Evolutionary conservation across 2,113 vertebrate species (phyloP).

Genomic region (Xenotilapia longispinis): DNA sequence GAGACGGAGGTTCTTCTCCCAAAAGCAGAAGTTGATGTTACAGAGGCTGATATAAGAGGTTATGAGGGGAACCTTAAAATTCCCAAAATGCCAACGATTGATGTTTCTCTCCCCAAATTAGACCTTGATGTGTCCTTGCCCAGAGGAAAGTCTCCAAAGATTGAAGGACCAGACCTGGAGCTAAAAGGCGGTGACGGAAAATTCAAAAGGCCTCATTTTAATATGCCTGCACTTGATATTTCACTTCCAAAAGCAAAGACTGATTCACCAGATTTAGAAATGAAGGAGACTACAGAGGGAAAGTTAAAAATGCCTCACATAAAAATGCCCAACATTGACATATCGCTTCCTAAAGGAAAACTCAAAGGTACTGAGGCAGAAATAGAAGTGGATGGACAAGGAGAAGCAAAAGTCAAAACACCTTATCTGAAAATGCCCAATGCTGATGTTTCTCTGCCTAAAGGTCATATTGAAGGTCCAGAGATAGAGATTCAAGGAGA

Average conservation of each 20-base stretch:
- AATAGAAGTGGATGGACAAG: neutral
- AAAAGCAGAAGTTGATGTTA: constrained; percentile 59
- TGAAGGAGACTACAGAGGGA: neutral
- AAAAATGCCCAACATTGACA: constrained; percentile 48
- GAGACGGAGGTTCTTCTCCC: constrained; percentile 51
- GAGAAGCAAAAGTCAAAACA: constrained; percentile 16
- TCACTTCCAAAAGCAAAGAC: neutral
- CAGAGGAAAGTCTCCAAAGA: constrained; percentile 34
- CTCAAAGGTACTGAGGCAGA: constrained; percentile 17
- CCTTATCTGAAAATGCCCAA: constrained; percentile 23
- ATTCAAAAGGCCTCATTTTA: constrained; percentile 34
- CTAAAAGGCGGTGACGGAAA: constrained; percentile 22
- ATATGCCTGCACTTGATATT: constrained; percentile 28
- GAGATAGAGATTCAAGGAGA: neutral
- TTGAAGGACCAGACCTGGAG: constrained; percentile 28
- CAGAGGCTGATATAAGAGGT: constrained; percentile 57
- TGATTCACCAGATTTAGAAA: neutral
- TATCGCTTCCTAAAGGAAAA: constrained; percentile 45
- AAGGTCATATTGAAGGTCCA: constrained; percentile 13
- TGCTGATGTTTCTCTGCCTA: constrained; percentile 8
- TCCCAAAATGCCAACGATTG: constrained; percentile 61
- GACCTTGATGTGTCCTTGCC: constrained; percentile 66
- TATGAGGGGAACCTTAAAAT: constrained; percentile 70
- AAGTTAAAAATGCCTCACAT: neutral
- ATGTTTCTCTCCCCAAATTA: constrained; percentile 71